These are phyloP conservation scores for Melierax canorus DNA, from an alignment of 2,113 vertebrate genomes.

Conservation along the genomic window DNA sequence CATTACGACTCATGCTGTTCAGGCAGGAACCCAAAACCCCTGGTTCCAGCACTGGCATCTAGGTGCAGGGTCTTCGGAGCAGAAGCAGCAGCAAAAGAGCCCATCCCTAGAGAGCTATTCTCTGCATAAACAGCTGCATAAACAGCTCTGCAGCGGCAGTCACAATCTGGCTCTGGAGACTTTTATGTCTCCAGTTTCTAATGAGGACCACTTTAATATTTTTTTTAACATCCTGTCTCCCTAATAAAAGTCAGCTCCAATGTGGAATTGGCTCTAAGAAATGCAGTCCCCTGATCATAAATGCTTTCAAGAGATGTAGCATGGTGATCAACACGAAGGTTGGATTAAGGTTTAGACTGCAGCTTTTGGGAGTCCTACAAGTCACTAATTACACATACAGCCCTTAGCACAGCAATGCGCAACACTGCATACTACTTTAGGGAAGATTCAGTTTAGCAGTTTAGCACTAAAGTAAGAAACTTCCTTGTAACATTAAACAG, in stretches of 20 bases:
- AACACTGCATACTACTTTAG: not conserved
- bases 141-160: conserved; percentile 23
- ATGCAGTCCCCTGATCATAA: not conserved
- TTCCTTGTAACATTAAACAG: not conserved
- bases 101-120: not conserved
- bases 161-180: not conserved
- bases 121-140: conserved; percentile 29
- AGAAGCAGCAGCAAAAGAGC: not conserved
- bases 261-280: not conserved
- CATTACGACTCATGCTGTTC: not conserved
- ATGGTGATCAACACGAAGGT: not conserved
- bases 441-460: not conserved
- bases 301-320: not conserved
- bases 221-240: not conserved
- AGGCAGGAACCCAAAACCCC: not conserved
- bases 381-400: conserved; percentile 7
- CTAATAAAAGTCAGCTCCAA: not conserved
- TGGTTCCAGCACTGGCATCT: not conserved
- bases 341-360: conserved; percentile 11
- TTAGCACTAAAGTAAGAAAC: not conserved
- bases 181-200: conserved; percentile 26
- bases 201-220: not conserved
- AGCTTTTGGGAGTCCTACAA: not conserved
- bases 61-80: not conserved
- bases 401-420: not conserved